A percentile compares a stretch with the other conserved stretches of the same genome.
Conservation (phyloP, 2,888 invertebrate genomes). For the Drosophila neonasuta region DNA sequence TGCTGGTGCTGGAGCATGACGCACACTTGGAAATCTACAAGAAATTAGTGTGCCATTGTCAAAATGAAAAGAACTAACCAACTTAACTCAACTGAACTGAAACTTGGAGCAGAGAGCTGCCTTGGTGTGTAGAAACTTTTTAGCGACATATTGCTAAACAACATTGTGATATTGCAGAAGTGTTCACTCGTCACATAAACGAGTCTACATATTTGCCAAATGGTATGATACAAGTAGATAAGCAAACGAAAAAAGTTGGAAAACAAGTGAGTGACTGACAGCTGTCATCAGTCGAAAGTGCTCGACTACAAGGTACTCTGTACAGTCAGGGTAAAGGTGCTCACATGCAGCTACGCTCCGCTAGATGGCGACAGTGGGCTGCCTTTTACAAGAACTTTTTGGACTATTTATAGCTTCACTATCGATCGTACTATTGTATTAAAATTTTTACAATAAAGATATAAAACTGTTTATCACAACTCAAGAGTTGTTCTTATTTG, state of each 20-base stretch:
- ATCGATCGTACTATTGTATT: neutral
- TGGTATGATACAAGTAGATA: slow-evolving; percentile 29
- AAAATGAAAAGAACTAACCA: slow-evolving; percentile 47
- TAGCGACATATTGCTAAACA: slow-evolving; percentile 77
- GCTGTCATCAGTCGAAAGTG: neutral
- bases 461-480: neutral
- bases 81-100: slow-evolving; percentile 24
- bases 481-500: neutral
- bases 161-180: slow-evolving; percentile 69
- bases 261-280: slow-evolving; percentile 9
- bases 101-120: slow-evolving; percentile 26
- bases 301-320: slow-evolving; percentile 1
- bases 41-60: slow-evolving; percentile 69
- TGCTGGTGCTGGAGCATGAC: slow-evolving; percentile 50
- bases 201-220: slow-evolving; percentile 12
- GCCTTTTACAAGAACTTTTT: neutral
- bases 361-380: neutral
- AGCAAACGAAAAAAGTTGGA: slow-evolving; percentile 21
- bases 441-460: neutral
- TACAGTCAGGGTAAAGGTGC: neutral
- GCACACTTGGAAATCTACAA: slow-evolving; percentile 40
- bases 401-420: neutral
- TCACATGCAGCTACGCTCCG: neutral
- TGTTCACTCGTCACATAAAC: slow-evolving; percentile 18
- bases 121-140: slow-evolving; percentile 55